Base-by-base conservation (phyloP, 2,797 vertebrate genomes). In the Chelmon rostratus region DNA sequence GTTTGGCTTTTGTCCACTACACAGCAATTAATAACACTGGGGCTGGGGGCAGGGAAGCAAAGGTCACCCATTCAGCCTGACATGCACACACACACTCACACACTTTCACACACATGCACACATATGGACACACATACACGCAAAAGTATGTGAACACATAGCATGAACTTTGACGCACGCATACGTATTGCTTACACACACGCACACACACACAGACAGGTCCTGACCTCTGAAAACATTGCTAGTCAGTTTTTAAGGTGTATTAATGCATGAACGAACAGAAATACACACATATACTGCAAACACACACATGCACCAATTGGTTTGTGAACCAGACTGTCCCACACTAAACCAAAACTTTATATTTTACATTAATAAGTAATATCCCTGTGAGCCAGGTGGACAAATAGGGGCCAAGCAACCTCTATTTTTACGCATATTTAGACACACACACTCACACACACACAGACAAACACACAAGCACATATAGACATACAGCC, bases 1-100 rank as follows among this genome's bases (percentile, higher is more conserved):
- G 97, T 98, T 99, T 97, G 97, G 97, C 97, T 99, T 97, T 98
- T 96, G 96, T 97, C 96, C 97, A 97, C 97, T 97, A 97, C 97
- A 97, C 95, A 96, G 96, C 96, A 96, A 99, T 99, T 98, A 98
- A 99, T 98, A 99, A 98, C 95, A 96, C 85, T 88, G 95, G 95
- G 94, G 91, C 93, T 95, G 95, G 96, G 96, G 95, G 95, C 96
- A 95, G 97, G 96, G 96, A 96, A 95, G 91, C 90, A 93, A 95
- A 96, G 97, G 97, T 98, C 97, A 95, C 91, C 78, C 76, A 93
- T 90, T 95, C 94, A 25, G 88, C 87, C 91, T 91, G 94, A 95
- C 94, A 94, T 86, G 91, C 92, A 92, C 90, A 91, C 93, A 93
- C 85, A 90, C 90, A 80, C 87, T 2, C 3, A 86, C 88, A 88